Evolutionary conservation across 1,140 invertebrate species (phyloP), one percentile per base, ranked within the genome.

Genomic region (Brachionus rotundiformis): DNA sequence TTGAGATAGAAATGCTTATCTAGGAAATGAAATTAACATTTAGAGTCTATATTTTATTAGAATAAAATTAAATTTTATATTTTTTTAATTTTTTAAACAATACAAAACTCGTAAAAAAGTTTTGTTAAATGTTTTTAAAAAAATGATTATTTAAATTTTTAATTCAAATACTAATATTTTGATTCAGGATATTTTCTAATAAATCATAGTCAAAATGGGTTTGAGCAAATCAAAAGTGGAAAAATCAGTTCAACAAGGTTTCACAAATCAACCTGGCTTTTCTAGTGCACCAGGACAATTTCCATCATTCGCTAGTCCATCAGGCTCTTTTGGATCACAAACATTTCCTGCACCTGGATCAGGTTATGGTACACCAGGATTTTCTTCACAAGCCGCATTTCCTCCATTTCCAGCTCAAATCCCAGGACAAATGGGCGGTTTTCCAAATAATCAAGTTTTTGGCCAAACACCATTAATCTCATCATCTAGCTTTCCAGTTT

Each of bases 191-290:
- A 44, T 44, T 19, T 47, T 73, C 23, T 33, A 16, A 44, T 8
- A 44, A 23, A 44, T 27, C 23, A 25, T 19, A 73, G 23, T 59
- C 44, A 79, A 79, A 79, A 79, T 79, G 76, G 76, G 76, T 63
- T 54, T 63, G 23, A 63, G 47, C 47, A 79, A 79, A 39, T 79
- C 76, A 79, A 79, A 79, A 79, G 47, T 23, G 3, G 59, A 36
- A 33, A 79, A 79, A 63, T 36, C 44, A 79, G 29, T n/a, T 49
- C 73, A 77, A 59, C 73, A 77, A 77, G 73, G 44, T 77, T 77
- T 77, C 39, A 23, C 76, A 54, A 25, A 13, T 59, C 76, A 79
- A 63, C 76, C 76, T 10, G 47, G 47, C 7, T 79, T 79, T 29
- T 79, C 76, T 13, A 54, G n/a, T 11, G 7, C 29, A 31, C 29